phyloP scores from a whole-genome alignment of 2,888 invertebrate species.

The Andrena flavipes region DNA sequence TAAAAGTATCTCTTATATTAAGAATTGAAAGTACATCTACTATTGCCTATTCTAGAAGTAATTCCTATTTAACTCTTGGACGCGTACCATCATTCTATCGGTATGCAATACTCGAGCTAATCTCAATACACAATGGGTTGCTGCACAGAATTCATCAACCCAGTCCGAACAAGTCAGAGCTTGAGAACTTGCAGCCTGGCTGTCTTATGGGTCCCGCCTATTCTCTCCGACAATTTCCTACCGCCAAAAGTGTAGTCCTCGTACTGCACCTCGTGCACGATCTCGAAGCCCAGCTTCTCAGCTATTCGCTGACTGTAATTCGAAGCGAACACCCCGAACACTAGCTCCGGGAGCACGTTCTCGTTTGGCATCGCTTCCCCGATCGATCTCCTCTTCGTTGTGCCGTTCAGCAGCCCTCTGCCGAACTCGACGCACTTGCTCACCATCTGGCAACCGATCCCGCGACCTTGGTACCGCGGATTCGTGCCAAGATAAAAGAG shows the following conservation, averaged over 20 bases:
- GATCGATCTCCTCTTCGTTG: conserved; percentile 35
- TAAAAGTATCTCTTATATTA: too few species aligned
- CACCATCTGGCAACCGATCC: conserved; percentile 86
- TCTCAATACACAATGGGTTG: too few species aligned
- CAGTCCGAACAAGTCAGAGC: conserved; percentile 8
- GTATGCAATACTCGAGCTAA: neutral
- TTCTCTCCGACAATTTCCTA: conserved; percentile 87
- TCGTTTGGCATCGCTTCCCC: conserved; percentile 75
- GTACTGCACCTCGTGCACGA: conserved; percentile 86
- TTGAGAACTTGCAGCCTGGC: conserved; percentile 71
- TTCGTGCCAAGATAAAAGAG: conserved; percentile 89
- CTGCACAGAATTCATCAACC: neutral
- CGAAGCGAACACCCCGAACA: conserved; percentile 88
- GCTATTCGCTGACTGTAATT: conserved; percentile 87
- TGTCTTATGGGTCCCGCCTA: conserved; percentile 82
- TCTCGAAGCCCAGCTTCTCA: conserved; percentile 86
- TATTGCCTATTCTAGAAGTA: neutral
- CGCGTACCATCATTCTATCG: neutral
- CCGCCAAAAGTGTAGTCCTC: conserved; percentile 87
- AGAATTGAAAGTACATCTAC: neutral
- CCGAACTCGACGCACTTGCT: conserved; percentile 73
- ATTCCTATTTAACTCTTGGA: neutral
- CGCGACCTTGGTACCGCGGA: conserved; percentile 86
- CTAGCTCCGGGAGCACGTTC: conserved; percentile 85
- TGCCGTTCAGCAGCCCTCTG: conserved; percentile 42